Evolutionary conservation across 1,140 invertebrate genomes (phyloP), one percentile per base, ranked within the genome.

Genomic region (Ceratina japonica): DNA sequence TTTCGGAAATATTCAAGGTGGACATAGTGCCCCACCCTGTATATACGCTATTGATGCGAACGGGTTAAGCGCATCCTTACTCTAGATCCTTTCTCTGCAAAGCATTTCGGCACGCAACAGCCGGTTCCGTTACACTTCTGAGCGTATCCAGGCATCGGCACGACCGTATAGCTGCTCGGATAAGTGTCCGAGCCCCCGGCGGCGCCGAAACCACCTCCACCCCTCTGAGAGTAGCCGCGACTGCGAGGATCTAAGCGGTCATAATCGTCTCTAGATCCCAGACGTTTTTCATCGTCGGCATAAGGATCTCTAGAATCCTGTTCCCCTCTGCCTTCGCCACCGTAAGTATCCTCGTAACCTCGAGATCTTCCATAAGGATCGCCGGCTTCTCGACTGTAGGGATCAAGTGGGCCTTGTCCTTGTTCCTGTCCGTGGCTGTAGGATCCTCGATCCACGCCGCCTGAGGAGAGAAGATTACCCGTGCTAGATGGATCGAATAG

Each of bases 1-100:
- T n/a, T n/a, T n/a, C n/a, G n/a, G n/a, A n/a, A n/a, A n/a, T n/a
- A n/a, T n/a, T n/a, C n/a, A n/a, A n/a, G n/a, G n/a, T n/a, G n/a
- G n/a, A n/a, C n/a, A n/a, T n/a, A n/a, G n/a, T n/a, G n/a, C n/a
- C n/a, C n/a, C n/a, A n/a, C n/a, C n/a, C n/a, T n/a, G n/a, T n/a
- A n/a, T n/a, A n/a, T n/a, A n/a, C n/a, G n/a, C n/a, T n/a, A n/a
- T n/a, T n/a, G 27, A 31, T 31, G 27, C 27, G 27, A 31, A 31
- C 4, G 27, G 27, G 4, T 44, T 44, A 44, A 44, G 37, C 10
- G 2, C 10, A 44, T 44, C 10, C 94, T 93, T 93, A 97, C 96
- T 87, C 97, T 94, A 49, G 95, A 95, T 88, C 98, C 98, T 92
- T 98, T 99, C 93, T 99, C 97, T 3, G 97, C 98, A 80, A 98